Base-by-base conservation (phyloP, 2,888 invertebrate genomes). In the Melieria crassipennis region DNA sequence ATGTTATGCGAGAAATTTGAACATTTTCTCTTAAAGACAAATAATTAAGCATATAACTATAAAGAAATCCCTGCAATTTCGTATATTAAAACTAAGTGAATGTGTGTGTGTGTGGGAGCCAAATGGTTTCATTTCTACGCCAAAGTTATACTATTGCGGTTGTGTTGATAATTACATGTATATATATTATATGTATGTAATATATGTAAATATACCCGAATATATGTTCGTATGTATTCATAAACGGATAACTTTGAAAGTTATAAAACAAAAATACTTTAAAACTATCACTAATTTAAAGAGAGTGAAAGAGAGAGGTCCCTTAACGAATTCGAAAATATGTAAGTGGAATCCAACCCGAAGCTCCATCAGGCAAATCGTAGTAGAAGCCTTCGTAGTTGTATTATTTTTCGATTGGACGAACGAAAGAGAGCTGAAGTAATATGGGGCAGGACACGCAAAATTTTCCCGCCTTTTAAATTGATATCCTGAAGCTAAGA, bases 21-120 rank as follows among this genome's bases (percentile, higher is more conserved):
- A 57, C 55, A 62, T 62, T 16, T 50, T 13, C 50, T 64, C 58
- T 45, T 55, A 48, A 43, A 46, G 60, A 48, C 47, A 52, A 50
- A 47, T 55, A 11, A 46, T n/a, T 61, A 69, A 73, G 73, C 65
- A 69, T 65, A 78, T 78, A 75, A 73, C 75, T 77, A 75, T 73
- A 75, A 77, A 79, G 81, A 81, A 78, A 79, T 84, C 81, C 84
- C 85, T 85, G 85, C 85, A 85, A 85, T 85, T 85, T 84, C 78
- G 79, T 81, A 61, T 66, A 64, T 62, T 72, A 75, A 72, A 77
- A 75, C 78, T 77, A 80, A 76, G 75, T 73, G 16, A 70, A 48
- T 69, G 45, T 60, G 65, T 72, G 73, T 74, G 73, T 74, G 74
- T 79, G 77, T 76, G 76, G 63, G 63, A 73, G 79, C 82, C 84